Evolutionary conservation across 30 jellyfish, hydroid and myxozoan genomes (phyloP).

Genomic region (Aurelia coerulea): DNA sequence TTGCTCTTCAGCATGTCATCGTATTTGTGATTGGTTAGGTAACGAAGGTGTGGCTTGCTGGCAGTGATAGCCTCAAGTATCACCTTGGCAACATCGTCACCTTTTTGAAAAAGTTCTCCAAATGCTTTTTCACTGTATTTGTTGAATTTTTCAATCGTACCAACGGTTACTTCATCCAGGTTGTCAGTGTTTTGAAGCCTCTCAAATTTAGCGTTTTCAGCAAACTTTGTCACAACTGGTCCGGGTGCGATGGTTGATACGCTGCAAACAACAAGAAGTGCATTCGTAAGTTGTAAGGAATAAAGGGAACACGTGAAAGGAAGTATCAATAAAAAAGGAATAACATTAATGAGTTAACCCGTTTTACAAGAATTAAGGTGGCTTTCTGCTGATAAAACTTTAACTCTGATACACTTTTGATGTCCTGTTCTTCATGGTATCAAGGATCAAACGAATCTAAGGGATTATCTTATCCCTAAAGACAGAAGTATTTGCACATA

Average conservation of each 20-base stretch:
- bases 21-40: background rate
- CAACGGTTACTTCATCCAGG: background rate
- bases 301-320: too few species aligned
- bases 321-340: too few species aligned
- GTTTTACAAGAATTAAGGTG: too few species aligned
- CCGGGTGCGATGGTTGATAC: constrained; percentile 53
- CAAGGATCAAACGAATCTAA: too few species aligned
- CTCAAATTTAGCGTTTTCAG: background rate
- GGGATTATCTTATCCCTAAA: too few species aligned
- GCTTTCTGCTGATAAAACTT: too few species aligned
- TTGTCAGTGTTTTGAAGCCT: background rate
- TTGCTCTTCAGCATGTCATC: constrained; percentile 1
- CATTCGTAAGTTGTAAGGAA: too few species aligned
- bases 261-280: background rate
- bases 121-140: background rate
- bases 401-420: too few species aligned
- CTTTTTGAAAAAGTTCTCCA: background rate
- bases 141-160: constrained; percentile 3
- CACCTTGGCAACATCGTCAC: constrained; percentile 18
- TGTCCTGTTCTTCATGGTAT: too few species aligned
- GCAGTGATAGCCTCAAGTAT: constrained; percentile 13
- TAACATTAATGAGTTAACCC: too few species aligned
- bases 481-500: too few species aligned
- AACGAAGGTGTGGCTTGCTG: constrained; percentile 18
- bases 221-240: constrained; percentile 45